Evolutionary conservation across 1,140 invertebrate genomes (phyloP), one percentile per base, ranked within the genome.

Genomic region (Aleiodes sp.): DNA sequence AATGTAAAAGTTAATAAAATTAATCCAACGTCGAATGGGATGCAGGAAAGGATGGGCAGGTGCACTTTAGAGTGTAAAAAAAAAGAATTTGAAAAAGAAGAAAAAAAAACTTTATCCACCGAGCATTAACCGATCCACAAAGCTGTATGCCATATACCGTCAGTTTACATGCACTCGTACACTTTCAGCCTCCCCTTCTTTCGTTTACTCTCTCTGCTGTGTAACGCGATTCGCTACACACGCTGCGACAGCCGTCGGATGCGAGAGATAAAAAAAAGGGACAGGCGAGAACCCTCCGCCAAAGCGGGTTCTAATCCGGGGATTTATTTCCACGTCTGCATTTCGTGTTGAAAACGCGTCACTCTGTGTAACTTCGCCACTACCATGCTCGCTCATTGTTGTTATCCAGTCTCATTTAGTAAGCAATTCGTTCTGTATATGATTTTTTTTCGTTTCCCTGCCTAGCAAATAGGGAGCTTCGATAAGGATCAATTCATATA

Each of bases 261-360:
- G 19, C 12, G 35, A 24, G 52, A 57, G 19, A 16, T 37, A 35
- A 57, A 66, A 57, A 24, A 64, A 59, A 52, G 60, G 31, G 28
- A 19, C 28, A 28, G 52, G 24, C 33, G 31, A 65, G 37, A 57
- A 14, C 41, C 39, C 57, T 26, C 26, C 19, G 52, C 33, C 31
- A 31, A 10, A 46, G 69, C 62, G 62, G 63, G 57, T 52, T 63
- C 66, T 72, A 72, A 72, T 72, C 70, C 70, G 8, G 21, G 70
- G 70, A 72, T 72, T 72, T 69, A 69, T 69, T 68, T 66, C 63
- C 64, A 72, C 66, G 63, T 72, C 66, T 66, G 66, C 57, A 68
- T 64, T 65, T 68, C 46, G 66, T 41, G 60, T 65, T 46, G 46
- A 33, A 28, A 56, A 52, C 35, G 61, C 65, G 43, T 56, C 21